Evolutionary conservation across 2,113 vertebrate species (phyloP).

Genomic region (Chascanopsetta lugubris): DNA sequence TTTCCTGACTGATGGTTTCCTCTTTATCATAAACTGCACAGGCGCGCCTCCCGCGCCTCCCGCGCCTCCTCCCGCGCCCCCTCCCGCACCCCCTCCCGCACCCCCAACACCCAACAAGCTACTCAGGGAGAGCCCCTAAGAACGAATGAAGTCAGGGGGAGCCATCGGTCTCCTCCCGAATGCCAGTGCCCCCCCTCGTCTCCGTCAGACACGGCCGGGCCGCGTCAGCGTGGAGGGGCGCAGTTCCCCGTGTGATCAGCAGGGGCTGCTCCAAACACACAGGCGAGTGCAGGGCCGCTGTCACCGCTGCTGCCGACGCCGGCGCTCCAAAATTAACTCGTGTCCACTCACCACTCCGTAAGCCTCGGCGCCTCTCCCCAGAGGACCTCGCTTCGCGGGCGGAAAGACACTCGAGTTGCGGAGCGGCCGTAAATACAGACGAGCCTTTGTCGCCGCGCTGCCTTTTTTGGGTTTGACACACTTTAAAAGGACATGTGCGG

Average conservation of each 20-base stretch:
- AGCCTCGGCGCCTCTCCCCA: constrained; percentile 12
- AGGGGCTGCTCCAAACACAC: constrained; percentile 69
- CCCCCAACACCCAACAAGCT: neutral
- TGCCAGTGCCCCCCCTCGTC: too few species aligned
- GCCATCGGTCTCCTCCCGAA: neutral
- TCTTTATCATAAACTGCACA: constrained; percentile 4
- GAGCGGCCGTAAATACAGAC: constrained; percentile 7
- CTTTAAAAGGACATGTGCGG: too few species aligned
- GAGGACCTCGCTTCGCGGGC: constrained; percentile 14
- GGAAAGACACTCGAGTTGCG: constrained; percentile 20
- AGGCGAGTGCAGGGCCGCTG: neutral
- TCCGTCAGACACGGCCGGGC: neutral
- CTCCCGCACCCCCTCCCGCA: too few species aligned
- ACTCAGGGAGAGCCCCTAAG: neutral
- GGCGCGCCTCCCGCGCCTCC: neutral
- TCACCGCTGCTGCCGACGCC: constrained; percentile 13
- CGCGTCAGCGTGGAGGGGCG: neutral
- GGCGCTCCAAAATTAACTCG: constrained; percentile 42
- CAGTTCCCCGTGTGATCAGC: constrained; percentile 56
- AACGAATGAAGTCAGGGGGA: constrained; percentile 10
- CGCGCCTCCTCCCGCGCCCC: neutral
- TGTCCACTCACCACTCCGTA: constrained; percentile 21
- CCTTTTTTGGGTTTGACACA: too few species aligned
- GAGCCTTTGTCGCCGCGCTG: neutral
- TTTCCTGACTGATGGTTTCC: constrained; percentile 25